Evolutionary conservation across 2,797 vertebrate species (phyloP), one percentile per base, ranked within the genome.

Genomic region (Bradypus variegatus): DNA sequence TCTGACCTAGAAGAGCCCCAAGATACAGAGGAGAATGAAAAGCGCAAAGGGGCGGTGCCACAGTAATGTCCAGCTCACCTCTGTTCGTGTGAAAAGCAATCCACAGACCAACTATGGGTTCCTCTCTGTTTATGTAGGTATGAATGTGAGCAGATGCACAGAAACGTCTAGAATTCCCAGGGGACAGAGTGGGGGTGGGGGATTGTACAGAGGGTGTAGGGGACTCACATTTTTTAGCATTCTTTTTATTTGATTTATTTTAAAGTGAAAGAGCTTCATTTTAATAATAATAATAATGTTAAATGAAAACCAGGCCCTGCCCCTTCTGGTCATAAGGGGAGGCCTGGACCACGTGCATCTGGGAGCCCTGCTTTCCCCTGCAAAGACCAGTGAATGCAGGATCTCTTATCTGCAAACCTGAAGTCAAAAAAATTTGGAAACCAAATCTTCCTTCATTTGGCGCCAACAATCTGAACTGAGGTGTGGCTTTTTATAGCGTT

Each of bases 201-300:
- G 50, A 50, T 53, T 80, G 25, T 80, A 38, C 8, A 41, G 60
- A 70, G 38, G 53, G 29, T 48, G 27, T 48, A 82, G 69, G 50
- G 69, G 48, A 58, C 69, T n/a, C 45, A 33, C 18, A 36, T 78
- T 65, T 81, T 45, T 70, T 65, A 85, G 50, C 55, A 73, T 78
- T 65, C 23, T 3, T 58, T 90, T 85, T 86, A 48, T 58, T 31
- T 86, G 29, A 48, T 75, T 76, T 94, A 55, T 75, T 89, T 94
- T 91, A 91, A 93, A 83, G 60, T 3, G 38, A 88, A n/a, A 85
- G 72, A 50, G 18, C 27, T 64, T 75, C n/a, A 53, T 45, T 95
- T 88, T 92, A 65, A 53, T 31, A 67, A 78, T 55, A 67, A 62
- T 58, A 50, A 48, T 65, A 73, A 75, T 76, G 18, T 33, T 4